Base-by-base conservation (phyloP, 2,888 invertebrate genomes). In the Napeogenes inachia region DNA sequence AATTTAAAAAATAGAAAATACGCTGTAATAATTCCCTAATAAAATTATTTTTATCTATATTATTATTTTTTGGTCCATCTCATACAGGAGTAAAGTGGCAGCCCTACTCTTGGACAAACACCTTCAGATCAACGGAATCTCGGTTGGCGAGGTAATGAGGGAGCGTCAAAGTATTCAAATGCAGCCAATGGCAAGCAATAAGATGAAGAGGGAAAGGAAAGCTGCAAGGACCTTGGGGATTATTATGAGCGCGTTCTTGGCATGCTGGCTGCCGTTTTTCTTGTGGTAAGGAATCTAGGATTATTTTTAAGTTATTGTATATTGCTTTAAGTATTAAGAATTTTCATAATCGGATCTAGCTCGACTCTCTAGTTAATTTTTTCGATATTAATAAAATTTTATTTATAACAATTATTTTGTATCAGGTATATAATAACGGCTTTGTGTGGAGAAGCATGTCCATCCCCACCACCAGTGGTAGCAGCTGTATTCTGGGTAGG, bases 181-280 rank as follows among this genome's bases (percentile, higher is more conserved):
- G 84, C 94, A 94, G 75, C 95, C 94, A 33, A 94, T 95, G 82
- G 93, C 95, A 63, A 95, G 95, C 84, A 95, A 92, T 82, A 96
- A 97, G 85, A 97, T 97, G 96, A 94, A 96, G 80, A 89, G 96
- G 59, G 97, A 97, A 82, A 90, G 96, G 65, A 97, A 97, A 80
- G 98, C 98, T 0, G 98, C 98, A 2, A 93, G 98, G 77, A 98
- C 98, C 12, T 92, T 98, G 54, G 98, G 98, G 62, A 97, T 98
- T 79, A 98, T 98, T 78, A 98, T 98, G 95, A 97, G 98, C 45
- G 98, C 97, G 0, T 98, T 98, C 84, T 91, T 98, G 66, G 93
- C 97, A 6, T 98, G 98, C 85, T 98, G 98, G 97, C 92, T 98
- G 69, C 98, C 98, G 4, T 98, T 98, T 91, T 98, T 98, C 84